Base-by-base conservation (phyloP, 1,140 invertebrate species). In the Lerema accius region DNA sequence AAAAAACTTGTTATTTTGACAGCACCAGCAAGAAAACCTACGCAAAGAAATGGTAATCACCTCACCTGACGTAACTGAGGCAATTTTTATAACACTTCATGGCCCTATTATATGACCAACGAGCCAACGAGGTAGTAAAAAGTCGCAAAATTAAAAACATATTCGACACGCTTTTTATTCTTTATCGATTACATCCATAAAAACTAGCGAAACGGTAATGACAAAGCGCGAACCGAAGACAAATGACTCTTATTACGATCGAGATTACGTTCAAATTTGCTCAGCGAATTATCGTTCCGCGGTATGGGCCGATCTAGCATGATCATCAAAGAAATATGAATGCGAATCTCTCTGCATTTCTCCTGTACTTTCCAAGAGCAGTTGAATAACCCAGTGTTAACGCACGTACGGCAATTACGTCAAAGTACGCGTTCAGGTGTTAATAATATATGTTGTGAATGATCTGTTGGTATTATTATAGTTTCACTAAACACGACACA, bases 271-370 rank as follows among this genome's bases (percentile, higher is more conserved):
- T 39, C 2, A 39, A 55, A 66, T 53, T 71, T 37, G 63, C 46
- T 68, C 45, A 62, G 6, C 39, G 28, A 0, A 11, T 1, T 26
- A 15, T 11, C 63, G 68, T 74, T 62, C 72, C 71, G 69, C 61
- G 59, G 42, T 66, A 11, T 67, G 69, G 42, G 23, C 43, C 40
- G 40, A 63, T 68, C 56, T 70, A 63, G 62, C 69, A 67, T 72
- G 68, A 69, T 53, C 48, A 32, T 26, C 56, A 58, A 58, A 59
- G 60, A 63, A 65, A 60, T 69, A 67, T 68, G 60, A 64, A 69
- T 59, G 70, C 61, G 77, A 78, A 77, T 82, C 77, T 82, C 81
- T 79, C 79, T 68, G 62, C 74, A 78, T 83, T 85, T 83, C 83
- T 82, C 73, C 39, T 28, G 46, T 67, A 77, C 81, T 85, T 84